These are phyloP conservation scores for Nyleta sp. DNA, from an alignment of 2,888 invertebrate species.

Conservation along the genomic window DNA sequence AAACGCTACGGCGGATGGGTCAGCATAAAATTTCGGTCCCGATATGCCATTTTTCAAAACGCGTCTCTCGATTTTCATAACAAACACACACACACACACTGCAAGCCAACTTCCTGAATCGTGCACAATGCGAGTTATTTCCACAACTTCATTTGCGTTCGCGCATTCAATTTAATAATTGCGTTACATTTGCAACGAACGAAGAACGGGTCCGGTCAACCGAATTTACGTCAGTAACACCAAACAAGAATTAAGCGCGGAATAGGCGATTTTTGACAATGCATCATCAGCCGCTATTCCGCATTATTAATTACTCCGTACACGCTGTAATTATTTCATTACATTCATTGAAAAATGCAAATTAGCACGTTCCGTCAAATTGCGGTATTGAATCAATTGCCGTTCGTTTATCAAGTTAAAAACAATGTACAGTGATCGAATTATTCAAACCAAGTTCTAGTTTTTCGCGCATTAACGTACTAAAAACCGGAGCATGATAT, in stretches of 20 bases:
- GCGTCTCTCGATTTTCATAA: constrained; percentile 41
- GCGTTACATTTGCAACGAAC: constrained; percentile 49
- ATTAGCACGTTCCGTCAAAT: constrained; percentile 14
- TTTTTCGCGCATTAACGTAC: no score
- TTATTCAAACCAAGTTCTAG: no score
- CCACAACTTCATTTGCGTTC: constrained; percentile 59
- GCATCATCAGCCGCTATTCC: constrained; percentile 32
- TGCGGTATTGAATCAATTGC: constrained; percentile 8
- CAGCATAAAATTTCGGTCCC: constrained; percentile 34
- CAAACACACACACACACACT: constrained; percentile 15
- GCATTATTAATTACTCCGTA: constrained; percentile 27
- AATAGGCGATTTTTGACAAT: constrained; percentile 53
- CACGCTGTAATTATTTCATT: constrained; percentile 32
- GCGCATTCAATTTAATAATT: constrained; percentile 58
- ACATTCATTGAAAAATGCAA: constrained; percentile 34
- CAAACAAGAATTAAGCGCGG: constrained; percentile 43
- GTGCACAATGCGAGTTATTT: constrained; percentile 48
- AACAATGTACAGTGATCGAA: background rate
- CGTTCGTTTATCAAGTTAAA: constrained; percentile 1
- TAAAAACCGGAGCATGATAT: no score
- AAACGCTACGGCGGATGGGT: constrained; percentile 18
- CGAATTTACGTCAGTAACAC: constrained; percentile 46
- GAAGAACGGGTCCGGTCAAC: constrained; percentile 43
- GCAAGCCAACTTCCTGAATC: constrained; percentile 49
- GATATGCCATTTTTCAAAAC: constrained; percentile 47